Conservation (phyloP, 1,140 invertebrate genomes). For the Tetramorium parvispinum region DNA sequence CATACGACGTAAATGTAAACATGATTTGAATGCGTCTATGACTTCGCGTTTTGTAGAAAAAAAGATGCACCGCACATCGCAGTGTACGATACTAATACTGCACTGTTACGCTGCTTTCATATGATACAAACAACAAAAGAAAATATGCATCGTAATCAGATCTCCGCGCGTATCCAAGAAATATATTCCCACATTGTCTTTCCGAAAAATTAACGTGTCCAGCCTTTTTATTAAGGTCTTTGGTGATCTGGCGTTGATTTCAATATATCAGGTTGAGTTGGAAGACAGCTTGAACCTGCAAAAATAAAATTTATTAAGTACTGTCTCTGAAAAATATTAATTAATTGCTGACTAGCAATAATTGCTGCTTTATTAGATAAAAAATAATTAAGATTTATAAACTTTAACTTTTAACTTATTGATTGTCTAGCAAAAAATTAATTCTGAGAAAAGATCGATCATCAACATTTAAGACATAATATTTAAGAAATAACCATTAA, state of each 20-base stretch:
- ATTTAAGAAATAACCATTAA: not conserved
- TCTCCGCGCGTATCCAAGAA: constrained; percentile 47
- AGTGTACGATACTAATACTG: constrained; percentile 54
- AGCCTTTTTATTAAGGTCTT: constrained; percentile 82
- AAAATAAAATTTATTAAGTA: constrained; percentile 7
- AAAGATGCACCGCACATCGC: not conserved
- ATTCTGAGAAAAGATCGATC: not conserved
- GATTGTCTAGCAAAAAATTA: constrained; percentile 1
- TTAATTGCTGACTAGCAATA: not conserved
- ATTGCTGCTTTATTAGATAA: not conserved
- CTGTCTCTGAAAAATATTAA: not conserved
- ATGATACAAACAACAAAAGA: constrained; percentile 61
- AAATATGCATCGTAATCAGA: constrained; percentile 61
- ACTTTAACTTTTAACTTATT: constrained; percentile 6
- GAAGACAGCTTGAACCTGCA: constrained; percentile 85
- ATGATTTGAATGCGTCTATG: constrained; percentile 49
- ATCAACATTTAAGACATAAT: not conserved
- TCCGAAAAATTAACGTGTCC: constrained; percentile 68
- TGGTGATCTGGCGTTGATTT: constrained; percentile 94
- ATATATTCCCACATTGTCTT: constrained; percentile 36
- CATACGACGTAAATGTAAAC: constrained; percentile 61
- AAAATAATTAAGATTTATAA: not conserved
- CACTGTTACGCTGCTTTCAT: constrained; percentile 58
- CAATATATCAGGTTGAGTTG: constrained; percentile 91
- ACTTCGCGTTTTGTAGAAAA: constrained; percentile 14